Base-by-base conservation (phyloP, 2,113 vertebrate species). In the Dicaeum eximium region DNA sequence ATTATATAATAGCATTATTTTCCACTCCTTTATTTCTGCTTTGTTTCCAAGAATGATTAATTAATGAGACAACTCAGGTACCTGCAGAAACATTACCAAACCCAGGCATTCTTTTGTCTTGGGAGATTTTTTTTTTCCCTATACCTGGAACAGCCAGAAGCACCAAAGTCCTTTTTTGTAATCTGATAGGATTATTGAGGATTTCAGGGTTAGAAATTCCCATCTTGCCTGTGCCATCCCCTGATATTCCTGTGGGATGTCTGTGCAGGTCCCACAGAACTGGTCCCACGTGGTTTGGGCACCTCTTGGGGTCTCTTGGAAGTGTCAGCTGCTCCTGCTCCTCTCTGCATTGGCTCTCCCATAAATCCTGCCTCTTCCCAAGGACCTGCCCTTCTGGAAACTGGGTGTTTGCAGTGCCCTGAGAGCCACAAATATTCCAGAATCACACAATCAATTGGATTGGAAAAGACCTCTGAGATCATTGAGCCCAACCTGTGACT, bases 1-100 rank as follows among this genome's bases (percentile, higher is more conserved):
- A 35, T 66, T 33, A 35, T 70, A 40, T 50, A 83, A 48, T 16
- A 38, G 48, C 17, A 48, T 21, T 48, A 30, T 74, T 94, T 93
- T 40, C 75, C 83, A 37, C 54, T 71, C 70, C 77, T 95, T 53
- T 33, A 31, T 53, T 90, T 61, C 64, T 78, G 67, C 45, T 86
- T 47, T 86, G 86, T 96, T 90, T 80, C 61, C 88, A 75, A 42
- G 82, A 44, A 37, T 60, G 56, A 74, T 80, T 82, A 93, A 89
- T 72, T 58, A 78, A 56, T 62, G 65, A 83, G 69, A 92, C 44
- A 45, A 4, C n/a, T 23, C 17, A 35, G 30, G 72, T 50, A 35
- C 80, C 22, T 64, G 65, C 38, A 84, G 80, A 51, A 92, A 45
- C 64, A 45, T 67, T 64, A 25, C 60, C 90, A 92, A 61, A 53